Conservation (phyloP, 2,797 vertebrate species). For the Trachurus trachurus region DNA sequence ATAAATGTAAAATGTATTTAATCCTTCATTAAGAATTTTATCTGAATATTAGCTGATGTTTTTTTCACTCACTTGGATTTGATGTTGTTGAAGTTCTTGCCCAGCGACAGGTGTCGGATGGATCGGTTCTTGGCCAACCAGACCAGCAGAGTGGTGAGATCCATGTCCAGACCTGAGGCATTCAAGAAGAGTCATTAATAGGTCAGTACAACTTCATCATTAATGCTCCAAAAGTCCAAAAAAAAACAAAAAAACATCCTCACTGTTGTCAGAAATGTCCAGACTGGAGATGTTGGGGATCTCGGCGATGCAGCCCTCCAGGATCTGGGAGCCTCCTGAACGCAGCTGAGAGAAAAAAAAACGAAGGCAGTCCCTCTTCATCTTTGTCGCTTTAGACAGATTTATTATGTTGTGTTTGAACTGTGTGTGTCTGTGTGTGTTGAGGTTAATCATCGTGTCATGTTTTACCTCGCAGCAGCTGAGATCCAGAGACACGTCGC, state of each 20-base stretch:
- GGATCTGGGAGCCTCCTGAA: slow-evolving; percentile 94
- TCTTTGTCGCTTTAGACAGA: neutral
- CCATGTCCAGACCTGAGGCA: slow-evolving; percentile 92
- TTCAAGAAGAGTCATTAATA: neutral
- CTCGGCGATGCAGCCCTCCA: slow-evolving; percentile 97
- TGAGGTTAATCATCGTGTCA: neutral
- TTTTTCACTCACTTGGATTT: slow-evolving; percentile 92
- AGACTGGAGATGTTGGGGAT: slow-evolving; percentile 96
- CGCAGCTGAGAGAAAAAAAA: slow-evolving; percentile 86
- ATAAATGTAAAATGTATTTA: neutral
- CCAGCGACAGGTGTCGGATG: slow-evolving; percentile 93
- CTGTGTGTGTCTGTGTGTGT: too few relatives aligned
- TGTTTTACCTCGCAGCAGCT: slow-evolving; percentile 95
- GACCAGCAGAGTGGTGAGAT: slow-evolving; percentile 94
- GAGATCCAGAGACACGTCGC: slow-evolving; percentile 95
- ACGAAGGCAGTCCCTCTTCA: accelerated
- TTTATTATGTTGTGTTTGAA: neutral
- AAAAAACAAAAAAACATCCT: slow-evolving; percentile 35
- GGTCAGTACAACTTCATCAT: accelerated
- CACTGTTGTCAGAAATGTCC: slow-evolving; percentile 98
- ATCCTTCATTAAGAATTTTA: neutral
- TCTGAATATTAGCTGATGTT: too few relatives aligned
- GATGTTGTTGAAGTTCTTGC: slow-evolving; percentile 99
- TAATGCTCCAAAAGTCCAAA: accelerated
- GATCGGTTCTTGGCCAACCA: slow-evolving; percentile 98